phyloP scores from a whole-genome alignment of 23 tunicate species.

The Trididemnum clinides region DNA sequence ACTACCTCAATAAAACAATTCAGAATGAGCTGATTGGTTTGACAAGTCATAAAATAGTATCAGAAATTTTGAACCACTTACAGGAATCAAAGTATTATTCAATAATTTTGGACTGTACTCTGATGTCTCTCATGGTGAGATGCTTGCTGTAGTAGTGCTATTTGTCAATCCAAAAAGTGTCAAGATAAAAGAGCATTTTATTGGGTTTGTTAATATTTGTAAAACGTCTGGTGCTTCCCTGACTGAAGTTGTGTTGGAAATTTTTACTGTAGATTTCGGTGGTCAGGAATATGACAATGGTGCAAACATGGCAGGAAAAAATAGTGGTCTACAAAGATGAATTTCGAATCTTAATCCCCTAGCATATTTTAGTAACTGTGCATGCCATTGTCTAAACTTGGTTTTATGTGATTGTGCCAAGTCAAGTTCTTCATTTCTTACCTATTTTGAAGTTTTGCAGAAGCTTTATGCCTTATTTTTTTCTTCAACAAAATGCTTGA shows the following conservation, averaged over 20 bases:
- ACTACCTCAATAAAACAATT: background rate
- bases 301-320: slow-evolving; percentile 3
- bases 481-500: background rate
- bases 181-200: background rate
- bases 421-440: no score
- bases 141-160: background rate
- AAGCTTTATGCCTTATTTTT: background rate
- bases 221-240: background rate
- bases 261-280: background rate
- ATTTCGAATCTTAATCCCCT: no score
- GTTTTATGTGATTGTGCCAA: no score
- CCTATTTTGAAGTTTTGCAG: background rate
- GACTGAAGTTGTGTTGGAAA: background rate
- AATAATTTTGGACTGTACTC: background rate
- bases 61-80: background rate
- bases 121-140: background rate
- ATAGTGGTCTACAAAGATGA: no score
- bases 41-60: background rate
- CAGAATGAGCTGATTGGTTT: background rate
- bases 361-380: no score
- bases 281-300: background rate
- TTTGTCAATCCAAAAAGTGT: background rate
- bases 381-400: no score
- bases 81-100: background rate
- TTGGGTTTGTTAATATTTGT: background rate